phyloP scores from a whole-genome alignment of 2,797 vertebrate species.

The Sciurus carolinensis region DNA sequence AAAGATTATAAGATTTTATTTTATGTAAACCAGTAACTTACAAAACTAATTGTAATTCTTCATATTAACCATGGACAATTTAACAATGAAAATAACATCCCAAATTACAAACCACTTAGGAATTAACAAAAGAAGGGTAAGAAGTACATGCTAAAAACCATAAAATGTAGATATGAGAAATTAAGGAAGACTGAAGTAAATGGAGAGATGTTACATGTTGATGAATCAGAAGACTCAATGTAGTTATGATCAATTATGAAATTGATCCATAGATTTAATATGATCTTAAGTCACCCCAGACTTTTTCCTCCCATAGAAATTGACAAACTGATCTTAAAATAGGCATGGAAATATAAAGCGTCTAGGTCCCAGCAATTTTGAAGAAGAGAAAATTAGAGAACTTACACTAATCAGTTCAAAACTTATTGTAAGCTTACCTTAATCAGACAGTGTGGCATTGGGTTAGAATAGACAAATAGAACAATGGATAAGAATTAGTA shows the following conservation, averaged over 20 bases:
- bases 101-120: not conserved
- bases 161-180: not conserved
- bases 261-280: not conserved
- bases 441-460: not conserved
- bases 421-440: not conserved
- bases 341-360: not conserved
- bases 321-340: not conserved
- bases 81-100: not conserved
- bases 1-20: not conserved
- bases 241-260: not conserved
- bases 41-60: not conserved
- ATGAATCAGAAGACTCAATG: not conserved
- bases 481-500: slow-evolving; percentile 8
- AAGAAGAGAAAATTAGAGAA: not conserved
- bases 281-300: not conserved
- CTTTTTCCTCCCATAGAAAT: not conserved
- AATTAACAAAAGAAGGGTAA: not conserved
- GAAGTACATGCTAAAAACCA: not conserved
- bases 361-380: not conserved
- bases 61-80: not conserved
- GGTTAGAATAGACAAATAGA: not conserved
- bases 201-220: not conserved
- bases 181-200: not conserved
- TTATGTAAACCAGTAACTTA: not conserved
- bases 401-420: not conserved